Percentiles rank a stretch among this genome's conserved stretches.
Evolutionary conservation across 2,797 vertebrate species (phyloP).

Genomic region (Sylvilagus floridanus): DNA sequence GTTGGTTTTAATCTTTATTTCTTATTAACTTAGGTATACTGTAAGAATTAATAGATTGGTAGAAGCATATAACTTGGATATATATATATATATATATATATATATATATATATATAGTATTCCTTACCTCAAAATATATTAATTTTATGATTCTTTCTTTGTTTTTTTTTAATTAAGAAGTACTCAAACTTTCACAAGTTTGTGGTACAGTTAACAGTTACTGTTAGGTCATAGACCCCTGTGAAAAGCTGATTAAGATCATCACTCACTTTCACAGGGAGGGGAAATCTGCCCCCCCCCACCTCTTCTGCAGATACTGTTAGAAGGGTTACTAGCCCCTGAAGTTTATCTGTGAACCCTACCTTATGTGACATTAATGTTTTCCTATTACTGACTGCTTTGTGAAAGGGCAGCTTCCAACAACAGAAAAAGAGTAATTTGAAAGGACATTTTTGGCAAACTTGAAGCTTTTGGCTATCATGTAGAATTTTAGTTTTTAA

Average conservation of each 20-base stretch:
- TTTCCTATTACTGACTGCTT: neutral
- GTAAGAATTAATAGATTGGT: neutral
- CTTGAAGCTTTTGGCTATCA: neutral
- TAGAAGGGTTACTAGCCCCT: neutral
- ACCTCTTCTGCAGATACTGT: too few species aligned
- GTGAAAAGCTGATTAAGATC: neutral
- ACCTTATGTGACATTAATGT: neutral
- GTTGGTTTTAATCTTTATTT: slow-evolving; percentile 83
- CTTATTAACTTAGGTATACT: neutral
- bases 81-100: neutral
- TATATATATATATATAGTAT: neutral
- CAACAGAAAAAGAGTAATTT: neutral
- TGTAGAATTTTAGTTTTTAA: neutral
- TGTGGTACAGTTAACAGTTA: neutral
- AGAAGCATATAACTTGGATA: neutral
- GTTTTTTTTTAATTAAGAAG: neutral
- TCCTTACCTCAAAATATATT: neutral
- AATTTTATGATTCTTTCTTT: neutral
- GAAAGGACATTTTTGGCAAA: slow-evolving; percentile 14
- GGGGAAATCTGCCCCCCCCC: neutral
- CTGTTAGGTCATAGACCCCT: neutral
- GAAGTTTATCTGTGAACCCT: neutral
- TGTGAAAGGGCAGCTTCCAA: neutral
- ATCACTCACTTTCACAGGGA: neutral
- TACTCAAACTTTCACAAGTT: neutral